A percentile compares a stretch with the other conserved stretches of the same genome.
phyloP scores from a whole-genome alignment of 2,113 vertebrate species.

The Menura novaehollandiae region DNA sequence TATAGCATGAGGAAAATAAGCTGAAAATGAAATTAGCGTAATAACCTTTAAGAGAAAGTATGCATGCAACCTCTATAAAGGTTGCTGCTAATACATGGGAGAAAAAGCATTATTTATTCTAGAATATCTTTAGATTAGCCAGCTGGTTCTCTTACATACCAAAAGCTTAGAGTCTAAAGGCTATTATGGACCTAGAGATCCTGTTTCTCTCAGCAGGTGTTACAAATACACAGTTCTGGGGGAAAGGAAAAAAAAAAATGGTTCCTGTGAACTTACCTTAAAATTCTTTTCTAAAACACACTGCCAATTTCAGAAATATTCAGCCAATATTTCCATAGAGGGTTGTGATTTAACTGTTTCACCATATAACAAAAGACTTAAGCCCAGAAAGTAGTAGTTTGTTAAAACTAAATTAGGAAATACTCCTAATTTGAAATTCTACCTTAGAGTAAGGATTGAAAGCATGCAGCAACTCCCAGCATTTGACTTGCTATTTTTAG shows the following conservation, averaged over 20 bases:
- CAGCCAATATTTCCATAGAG: background rate
- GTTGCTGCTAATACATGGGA: background rate
- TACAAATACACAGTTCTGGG: background rate
- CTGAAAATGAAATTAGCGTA: background rate
- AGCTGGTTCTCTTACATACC: background rate
- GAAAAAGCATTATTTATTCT: background rate
- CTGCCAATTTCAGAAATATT: background rate
- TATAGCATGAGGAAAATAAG: background rate
- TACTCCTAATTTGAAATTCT: background rate
- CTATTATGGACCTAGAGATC: background rate
- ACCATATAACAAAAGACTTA: background rate
- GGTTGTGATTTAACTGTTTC: background rate
- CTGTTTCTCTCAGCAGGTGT: background rate
- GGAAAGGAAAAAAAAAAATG: background rate
- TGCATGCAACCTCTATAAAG: background rate
- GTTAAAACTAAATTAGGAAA: background rate
- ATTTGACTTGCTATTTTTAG: constrained; percentile 46
- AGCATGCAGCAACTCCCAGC: background rate
- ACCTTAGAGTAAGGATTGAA: background rate
- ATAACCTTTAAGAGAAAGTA: background rate
- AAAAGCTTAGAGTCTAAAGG: background rate
- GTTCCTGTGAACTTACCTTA: background rate
- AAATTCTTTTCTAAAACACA: background rate
- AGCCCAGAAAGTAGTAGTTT: background rate
- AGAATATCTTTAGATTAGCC: background rate